These are phyloP conservation scores for Tragelaphus strepsiceros DNA, from an alignment of 2,113 vertebrate genomes.

Conservation along the genomic window DNA sequence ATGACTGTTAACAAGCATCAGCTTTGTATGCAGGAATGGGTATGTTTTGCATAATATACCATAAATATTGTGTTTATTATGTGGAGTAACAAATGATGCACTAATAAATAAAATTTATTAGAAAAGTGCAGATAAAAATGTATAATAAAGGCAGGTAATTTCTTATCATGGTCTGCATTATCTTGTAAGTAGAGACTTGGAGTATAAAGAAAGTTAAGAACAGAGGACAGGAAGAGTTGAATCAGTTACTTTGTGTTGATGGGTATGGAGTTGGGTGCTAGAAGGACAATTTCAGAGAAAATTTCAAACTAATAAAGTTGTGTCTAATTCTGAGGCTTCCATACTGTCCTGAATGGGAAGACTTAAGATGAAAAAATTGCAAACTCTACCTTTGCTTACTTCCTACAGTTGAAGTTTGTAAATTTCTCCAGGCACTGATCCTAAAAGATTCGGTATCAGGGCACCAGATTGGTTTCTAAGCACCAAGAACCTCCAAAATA, in stretches of 20 bases:
- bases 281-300: neutral
- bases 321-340: neutral
- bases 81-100: neutral
- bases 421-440: neutral
- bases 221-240: neutral
- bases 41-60: neutral
- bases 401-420: neutral
- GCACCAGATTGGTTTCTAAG: neutral
- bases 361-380: neutral
- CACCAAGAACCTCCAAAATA: neutral
- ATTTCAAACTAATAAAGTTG: neutral
- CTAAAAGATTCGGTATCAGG: neutral
- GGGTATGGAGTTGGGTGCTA: neutral
- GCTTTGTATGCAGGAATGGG: neutral
- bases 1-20: neutral
- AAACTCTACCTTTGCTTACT: neutral
- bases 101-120: neutral
- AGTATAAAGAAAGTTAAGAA: neutral
- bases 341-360: neutral
- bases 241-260: neutral
- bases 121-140: neutral
- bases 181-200: neutral
- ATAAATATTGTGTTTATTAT: neutral
- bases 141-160: neutral
- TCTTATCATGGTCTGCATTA: neutral